Conservation (phyloP, 2,888 invertebrate genomes). For the Diadromus collaris region DNA sequence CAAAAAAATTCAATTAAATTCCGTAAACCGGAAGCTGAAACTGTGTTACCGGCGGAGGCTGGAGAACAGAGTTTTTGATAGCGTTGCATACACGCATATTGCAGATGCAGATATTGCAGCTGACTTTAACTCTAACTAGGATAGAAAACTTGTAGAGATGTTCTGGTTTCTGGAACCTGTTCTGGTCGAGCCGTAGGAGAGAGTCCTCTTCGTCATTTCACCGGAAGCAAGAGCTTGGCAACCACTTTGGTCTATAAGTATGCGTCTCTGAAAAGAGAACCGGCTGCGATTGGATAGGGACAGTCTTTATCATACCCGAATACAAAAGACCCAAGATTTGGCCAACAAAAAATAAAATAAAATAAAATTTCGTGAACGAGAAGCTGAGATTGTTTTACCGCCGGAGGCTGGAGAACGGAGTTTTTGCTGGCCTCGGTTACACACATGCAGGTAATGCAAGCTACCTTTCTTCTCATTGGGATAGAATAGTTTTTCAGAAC, state of each 20-base stretch:
- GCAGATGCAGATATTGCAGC: too few species aligned
- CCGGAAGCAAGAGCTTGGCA: slow-evolving; percentile 27
- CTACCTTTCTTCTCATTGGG: neutral
- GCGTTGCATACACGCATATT: too few species aligned
- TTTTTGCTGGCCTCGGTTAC: too few species aligned
- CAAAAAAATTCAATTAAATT: slow-evolving; percentile 18
- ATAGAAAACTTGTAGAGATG: slow-evolving; percentile 7
- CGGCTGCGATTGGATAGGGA: slow-evolving; percentile 22
- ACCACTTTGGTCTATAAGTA: slow-evolving; percentile 45
- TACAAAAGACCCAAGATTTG: slow-evolving; percentile 17
- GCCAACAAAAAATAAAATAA: neutral
- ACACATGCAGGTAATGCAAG: too few species aligned
- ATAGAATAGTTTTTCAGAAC: slow-evolving; percentile 5
- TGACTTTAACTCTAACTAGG: neutral
- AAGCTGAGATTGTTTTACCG: too few species aligned
- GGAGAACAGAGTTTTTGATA: too few species aligned
- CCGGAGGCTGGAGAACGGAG: too few species aligned
- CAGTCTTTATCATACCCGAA: neutral
- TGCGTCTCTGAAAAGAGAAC: slow-evolving; percentile 1
- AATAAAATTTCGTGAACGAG: too few species aligned
- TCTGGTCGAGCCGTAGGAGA: neutral
- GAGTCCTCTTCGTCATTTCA: slow-evolving; percentile 24
- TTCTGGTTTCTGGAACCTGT: slow-evolving; percentile 11
- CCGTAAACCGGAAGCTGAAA: neutral
- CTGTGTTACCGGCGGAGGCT: neutral